Evolutionary conservation across 2,113 vertebrate genomes (phyloP).

Genomic region (Lepus timidus): DNA sequence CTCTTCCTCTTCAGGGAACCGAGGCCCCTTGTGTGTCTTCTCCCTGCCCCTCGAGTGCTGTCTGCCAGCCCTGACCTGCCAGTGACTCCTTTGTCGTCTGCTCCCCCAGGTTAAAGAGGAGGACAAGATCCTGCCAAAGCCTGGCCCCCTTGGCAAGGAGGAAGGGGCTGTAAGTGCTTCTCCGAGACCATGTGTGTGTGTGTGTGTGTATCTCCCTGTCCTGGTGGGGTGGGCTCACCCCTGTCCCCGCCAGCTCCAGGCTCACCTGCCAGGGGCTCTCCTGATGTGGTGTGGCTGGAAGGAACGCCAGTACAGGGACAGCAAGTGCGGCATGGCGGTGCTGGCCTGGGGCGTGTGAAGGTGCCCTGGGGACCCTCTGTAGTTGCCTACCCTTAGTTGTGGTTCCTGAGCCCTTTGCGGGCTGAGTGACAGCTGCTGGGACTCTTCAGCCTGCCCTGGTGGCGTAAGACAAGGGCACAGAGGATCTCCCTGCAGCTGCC

Average conservation of each 20-base stretch:
- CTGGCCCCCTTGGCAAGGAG: conserved; percentile 85
- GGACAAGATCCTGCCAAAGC: conserved; percentile 83
- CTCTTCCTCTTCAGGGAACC: not conserved
- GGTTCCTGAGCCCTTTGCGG: not conserved
- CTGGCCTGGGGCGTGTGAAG: not conserved
- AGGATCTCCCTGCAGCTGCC: conserved; percentile 67
- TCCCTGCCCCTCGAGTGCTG: not conserved
- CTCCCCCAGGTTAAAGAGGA: conserved; percentile 90
- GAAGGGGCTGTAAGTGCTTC: conserved; percentile 89
- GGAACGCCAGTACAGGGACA: not conserved
- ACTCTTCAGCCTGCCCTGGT: not conserved
- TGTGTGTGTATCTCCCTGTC: not conserved
- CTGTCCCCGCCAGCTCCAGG: not conserved
- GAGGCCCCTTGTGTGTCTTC: not conserved
- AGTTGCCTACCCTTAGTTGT: conserved; percentile 5
- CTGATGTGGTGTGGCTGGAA: not conserved
- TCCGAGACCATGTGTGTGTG: not conserved
- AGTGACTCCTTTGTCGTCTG: conserved; percentile 81
- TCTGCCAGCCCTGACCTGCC: not conserved
- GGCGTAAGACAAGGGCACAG: conserved; percentile 12
- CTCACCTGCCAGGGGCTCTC: not conserved
- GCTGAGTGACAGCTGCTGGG: conserved; percentile 26
- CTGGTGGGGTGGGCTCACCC: not conserved
- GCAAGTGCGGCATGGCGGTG: not conserved
- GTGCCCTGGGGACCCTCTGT: not conserved